Conservation (phyloP, 2,797 vertebrate genomes). For the Clamator glandarius region DNA sequence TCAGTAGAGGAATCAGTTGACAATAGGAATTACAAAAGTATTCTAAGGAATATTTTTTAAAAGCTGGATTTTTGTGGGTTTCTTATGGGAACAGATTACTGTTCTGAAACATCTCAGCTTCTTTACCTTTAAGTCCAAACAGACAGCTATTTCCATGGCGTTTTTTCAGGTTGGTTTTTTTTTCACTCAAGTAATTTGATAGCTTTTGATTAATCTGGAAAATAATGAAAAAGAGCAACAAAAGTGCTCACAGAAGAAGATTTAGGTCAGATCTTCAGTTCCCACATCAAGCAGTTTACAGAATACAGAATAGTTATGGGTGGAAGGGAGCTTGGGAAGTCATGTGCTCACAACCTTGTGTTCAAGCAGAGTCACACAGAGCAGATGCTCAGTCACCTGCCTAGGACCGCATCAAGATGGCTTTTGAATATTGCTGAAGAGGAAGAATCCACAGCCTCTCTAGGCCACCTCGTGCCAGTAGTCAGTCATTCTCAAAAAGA, state of each 20-base stretch:
- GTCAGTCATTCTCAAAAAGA: background rate
- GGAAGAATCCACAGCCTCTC: background rate
- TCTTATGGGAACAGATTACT: background rate
- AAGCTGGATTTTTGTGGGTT: rapidly evolving
- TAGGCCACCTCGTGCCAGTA: background rate
- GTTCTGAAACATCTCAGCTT: background rate
- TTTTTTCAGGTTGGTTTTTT: background rate
- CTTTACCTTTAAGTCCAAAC: background rate
- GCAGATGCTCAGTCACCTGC: background rate
- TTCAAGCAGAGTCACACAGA: background rate
- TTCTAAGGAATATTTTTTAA: background rate
- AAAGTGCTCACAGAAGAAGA: background rate
- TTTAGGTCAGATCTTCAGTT: background rate
- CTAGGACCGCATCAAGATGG: background rate
- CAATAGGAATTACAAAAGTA: background rate
- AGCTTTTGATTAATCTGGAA: background rate
- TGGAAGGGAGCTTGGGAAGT: background rate
- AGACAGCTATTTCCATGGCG: background rate
- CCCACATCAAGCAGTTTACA: background rate
- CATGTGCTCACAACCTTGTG: background rate
- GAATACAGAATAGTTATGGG: background rate
- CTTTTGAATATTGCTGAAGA: background rate
- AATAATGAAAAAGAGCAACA: background rate
- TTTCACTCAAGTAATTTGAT: background rate
- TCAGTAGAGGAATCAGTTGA: background rate